Evolutionary conservation across 2,888 invertebrate species (phyloP), one percentile per base, ranked within the genome.

Genomic region (Ochropacha duplaris): DNA sequence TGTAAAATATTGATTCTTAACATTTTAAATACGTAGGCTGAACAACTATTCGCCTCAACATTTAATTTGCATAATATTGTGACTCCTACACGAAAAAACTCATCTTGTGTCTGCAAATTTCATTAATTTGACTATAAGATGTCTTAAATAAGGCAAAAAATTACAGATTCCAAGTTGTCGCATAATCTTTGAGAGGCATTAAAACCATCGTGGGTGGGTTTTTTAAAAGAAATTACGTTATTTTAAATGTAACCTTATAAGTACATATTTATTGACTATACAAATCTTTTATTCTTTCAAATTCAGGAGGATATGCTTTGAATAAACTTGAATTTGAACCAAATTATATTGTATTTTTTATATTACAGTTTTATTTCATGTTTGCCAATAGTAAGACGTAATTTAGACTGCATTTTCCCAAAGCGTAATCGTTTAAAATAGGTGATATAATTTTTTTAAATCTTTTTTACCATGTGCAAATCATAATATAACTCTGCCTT

Each of bases 151-250:
- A 72, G 60, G 64, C 50, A 60, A 61, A 56, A 64, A 69, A 71
- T 75, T 68, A 67, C 69, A 59, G 66, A 68, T 69, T 63, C 62
- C 65, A 59, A 66, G 67, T 62, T 60, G 55, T 56, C 57, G 49
- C 52, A 69, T 70, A 66, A 70, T 71, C 62, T 71, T 54, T 61
- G 51, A 61, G 60, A 58, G 22, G 65, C 62, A 69, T 75, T 74
- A 73, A 74, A 71, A 64, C 59, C 77, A 66, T 71, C 71, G 74
- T 80, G 78, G 74, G 79, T 70, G 78, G 78, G 64, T 72, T 2
- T 44, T n/a, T 55, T 59, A 55, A 64, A 70, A 75, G 65, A 71
- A 69, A 57, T 61, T 58, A 58, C 59, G 63, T 50, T 56, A 69
- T 62, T 60, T 56, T 57, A 59, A 70, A 44, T 44, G n/a, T 36